These are phyloP conservation scores for Myotis brandtii DNA, from an alignment of 2,113 vertebrate species.

Conservation along the genomic window DNA sequence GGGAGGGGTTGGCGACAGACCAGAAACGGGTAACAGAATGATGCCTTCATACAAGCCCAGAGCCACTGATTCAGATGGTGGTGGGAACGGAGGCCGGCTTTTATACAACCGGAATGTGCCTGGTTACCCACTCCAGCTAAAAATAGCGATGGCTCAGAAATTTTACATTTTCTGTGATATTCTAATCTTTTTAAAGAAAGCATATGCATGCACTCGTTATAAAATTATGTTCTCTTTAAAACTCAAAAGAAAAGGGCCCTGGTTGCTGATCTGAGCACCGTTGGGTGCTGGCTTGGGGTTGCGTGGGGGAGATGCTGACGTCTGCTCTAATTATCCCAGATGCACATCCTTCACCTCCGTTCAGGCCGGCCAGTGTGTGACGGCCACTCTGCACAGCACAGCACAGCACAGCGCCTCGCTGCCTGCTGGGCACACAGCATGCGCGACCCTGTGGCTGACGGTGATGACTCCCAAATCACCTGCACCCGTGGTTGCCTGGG, in stretches of 20 bases:
- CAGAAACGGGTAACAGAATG: not conserved
- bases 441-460: not conserved
- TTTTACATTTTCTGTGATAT: not conserved
- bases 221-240: constrained; percentile 32
- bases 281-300: not conserved
- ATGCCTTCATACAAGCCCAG: not conserved
- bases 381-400: too few relatives aligned
- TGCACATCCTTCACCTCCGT: not conserved
- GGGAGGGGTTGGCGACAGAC: not conserved
- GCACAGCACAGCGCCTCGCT: too few relatives aligned
- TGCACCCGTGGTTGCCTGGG: too few relatives aligned
- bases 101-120: not conserved
- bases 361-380: not conserved
- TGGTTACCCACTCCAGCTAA: not conserved
- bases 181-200: constrained; percentile 12
- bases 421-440: not conserved
- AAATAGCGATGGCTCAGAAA: not conserved
- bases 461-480: not conserved
- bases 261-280: not conserved
- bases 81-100: constrained; percentile 15
- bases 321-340: not conserved
- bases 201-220: not conserved
- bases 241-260: not conserved
- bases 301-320: not conserved
- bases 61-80: not conserved